phyloP scores from a whole-genome alignment of 1,140 invertebrate species.

The Drosophila athabasca region DNA sequence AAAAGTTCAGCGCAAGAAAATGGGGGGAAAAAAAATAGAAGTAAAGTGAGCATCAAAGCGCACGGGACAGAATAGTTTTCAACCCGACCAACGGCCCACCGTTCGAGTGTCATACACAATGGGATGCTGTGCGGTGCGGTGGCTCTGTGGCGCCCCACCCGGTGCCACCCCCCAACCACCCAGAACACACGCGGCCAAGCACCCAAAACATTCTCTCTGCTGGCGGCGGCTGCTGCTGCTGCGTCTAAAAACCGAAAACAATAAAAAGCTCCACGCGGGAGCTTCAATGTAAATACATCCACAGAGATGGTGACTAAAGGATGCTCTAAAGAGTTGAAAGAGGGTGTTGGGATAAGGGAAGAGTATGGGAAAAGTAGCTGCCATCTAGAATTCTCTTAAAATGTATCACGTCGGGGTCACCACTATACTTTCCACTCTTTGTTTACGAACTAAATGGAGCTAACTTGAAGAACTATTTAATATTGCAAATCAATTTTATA shows the following conservation, averaged over 20 bases:
- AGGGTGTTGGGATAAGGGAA: background rate
- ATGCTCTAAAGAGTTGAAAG: constrained; percentile 28
- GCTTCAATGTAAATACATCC: background rate
- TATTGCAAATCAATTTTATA: too few relatives aligned
- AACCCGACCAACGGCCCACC: constrained; percentile 67
- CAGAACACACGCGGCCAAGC: constrained; percentile 17
- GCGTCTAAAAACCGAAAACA: constrained; percentile 80
- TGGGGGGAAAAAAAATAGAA: constrained; percentile 50
- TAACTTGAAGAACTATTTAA: too few relatives aligned
- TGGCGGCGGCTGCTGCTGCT: constrained; percentile 63
- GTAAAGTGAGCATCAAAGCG: constrained; percentile 80
- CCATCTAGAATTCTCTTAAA: too few relatives aligned
- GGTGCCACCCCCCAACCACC: constrained; percentile 14
- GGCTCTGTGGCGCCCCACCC: constrained; percentile 31
- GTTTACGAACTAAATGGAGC: too few relatives aligned
- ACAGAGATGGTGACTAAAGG: background rate
- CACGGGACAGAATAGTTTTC: constrained; percentile 76
- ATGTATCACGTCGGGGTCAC: too few relatives aligned
- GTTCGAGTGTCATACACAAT: constrained; percentile 59
- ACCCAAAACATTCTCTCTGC: constrained; percentile 52
- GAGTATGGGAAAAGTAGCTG: background rate
- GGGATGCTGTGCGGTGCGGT: constrained; percentile 16
- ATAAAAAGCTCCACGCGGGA: constrained; percentile 68
- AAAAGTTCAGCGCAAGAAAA: constrained; percentile 59
- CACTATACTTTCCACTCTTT: too few relatives aligned